Evolutionary conservation across 2,797 vertebrate species (phyloP), one percentile per base, ranked within the genome.

Genomic region (Danio albolineatus): DNA sequence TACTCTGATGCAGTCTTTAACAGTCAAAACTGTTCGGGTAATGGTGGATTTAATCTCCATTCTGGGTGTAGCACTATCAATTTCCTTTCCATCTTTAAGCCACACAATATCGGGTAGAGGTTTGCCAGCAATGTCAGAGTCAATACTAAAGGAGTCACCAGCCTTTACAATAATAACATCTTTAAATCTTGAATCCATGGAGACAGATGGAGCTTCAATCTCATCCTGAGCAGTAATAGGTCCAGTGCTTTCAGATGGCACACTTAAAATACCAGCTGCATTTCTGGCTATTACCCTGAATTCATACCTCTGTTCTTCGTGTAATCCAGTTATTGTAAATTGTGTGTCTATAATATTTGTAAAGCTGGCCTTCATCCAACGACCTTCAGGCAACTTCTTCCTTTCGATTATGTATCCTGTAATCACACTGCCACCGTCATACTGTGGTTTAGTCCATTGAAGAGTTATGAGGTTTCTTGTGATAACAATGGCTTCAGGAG

Each of bases 321-420:
- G 95, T 82, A 99, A 93, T 74, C 96, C 96, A 65, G 94, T 95
- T 79, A 95, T 87, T 72, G 94, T 96, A 86, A 96, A 98, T 88
- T 98, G 96, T 79, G 96, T 97, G 74, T 97, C 95, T 85, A 96
- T 91, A 12, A 99, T 93, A 77, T 97, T 99, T 72, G 97, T 96
- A 86, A 98, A 99, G 88, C 96, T 99, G 84, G 97, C 97, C 92
- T 98, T 99, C 96, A 98, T 97, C 98, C 98, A 99, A 12, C 96
- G 97, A 73, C 93, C 96, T 48, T 99, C 98, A 87, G 98, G 98
- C 21, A 97, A 91, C 84, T 98, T 97, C 89, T 92, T 97, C 89
- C 95, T 97, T 89, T 99, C 98, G 78, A 99, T 91, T 69, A 95
- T 80, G 87, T 99, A 99, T 70, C 98, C 97, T 84, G 97, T 99